A percentile compares a stretch with the other conserved stretches of the same genome.
phyloP scores from a whole-genome alignment of 2,888 invertebrate species.

The Atrina japonica region DNA sequence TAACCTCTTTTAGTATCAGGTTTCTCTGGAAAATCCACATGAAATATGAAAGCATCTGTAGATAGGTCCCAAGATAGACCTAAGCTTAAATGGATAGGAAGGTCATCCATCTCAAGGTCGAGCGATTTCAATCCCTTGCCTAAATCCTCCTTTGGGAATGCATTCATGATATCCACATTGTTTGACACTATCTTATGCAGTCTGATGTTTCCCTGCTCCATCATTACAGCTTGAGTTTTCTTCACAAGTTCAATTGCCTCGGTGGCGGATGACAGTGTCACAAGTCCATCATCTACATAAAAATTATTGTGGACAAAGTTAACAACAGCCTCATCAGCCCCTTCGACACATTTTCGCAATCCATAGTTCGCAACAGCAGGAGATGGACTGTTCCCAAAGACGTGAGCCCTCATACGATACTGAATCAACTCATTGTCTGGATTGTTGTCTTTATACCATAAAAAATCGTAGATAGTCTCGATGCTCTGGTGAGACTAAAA shows the following conservation, averaged over 20 bases:
- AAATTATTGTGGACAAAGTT: constrained; percentile 35
- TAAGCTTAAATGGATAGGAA: constrained; percentile 24
- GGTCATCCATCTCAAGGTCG: constrained; percentile 10
- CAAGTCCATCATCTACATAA: constrained; percentile 42
- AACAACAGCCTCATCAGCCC: constrained; percentile 13
- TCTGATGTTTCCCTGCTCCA: constrained; percentile 17
- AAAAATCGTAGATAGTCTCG: constrained; percentile 10
- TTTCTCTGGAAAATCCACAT: background rate
- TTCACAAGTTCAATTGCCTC: constrained; percentile 31
- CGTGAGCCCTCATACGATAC: constrained; percentile 43
- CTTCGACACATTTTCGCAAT: constrained; percentile 2
- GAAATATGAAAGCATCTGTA: constrained; percentile 17
- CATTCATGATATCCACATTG: constrained; percentile 18
- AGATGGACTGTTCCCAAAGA: constrained; percentile 46
- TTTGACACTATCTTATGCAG: constrained; percentile 32
- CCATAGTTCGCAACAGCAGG: constrained; percentile 40
- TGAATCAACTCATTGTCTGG: constrained; percentile 26
- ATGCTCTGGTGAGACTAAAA: constrained; percentile 1
- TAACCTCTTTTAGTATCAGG: constrained; percentile 20
- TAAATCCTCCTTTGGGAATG: constrained; percentile 23
- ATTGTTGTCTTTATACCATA: constrained; percentile 33
- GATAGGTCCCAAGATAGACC: constrained; percentile 22
- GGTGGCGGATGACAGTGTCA: constrained; percentile 1
- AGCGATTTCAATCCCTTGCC: constrained; percentile 11
- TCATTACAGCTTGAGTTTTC: constrained; percentile 21